A percentile compares a stretch with the other conserved stretches of the same genome.
Evolutionary conservation across 2,797 vertebrate genomes (phyloP).

Genomic region (Thripadectes ignobilis): DNA sequence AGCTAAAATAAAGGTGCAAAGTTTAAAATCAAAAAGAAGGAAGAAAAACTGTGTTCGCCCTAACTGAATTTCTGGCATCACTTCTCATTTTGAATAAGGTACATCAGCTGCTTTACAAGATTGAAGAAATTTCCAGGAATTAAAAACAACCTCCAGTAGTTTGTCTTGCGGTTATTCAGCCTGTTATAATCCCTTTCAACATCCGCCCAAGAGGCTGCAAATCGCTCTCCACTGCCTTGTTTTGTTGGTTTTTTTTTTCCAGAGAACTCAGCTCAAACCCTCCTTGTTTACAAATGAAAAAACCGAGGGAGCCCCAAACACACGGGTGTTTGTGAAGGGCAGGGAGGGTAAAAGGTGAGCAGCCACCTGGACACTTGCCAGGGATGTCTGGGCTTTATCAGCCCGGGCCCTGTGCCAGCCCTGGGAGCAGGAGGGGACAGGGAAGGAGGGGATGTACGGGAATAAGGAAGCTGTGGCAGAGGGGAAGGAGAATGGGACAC

Average conservation of each 20-base stretch:
- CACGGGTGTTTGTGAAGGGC: background rate
- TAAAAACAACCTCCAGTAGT: background rate
- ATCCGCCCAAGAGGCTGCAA: background rate
- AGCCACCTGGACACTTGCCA: background rate
- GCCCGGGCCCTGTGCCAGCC: background rate
- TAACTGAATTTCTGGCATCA: background rate
- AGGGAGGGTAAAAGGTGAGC: background rate
- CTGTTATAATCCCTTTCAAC: background rate
- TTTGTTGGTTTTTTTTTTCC: background rate
- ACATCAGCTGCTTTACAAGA: background rate
- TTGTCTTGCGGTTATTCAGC: background rate
- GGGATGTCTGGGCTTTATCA: background rate
- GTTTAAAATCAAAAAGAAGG: background rate
- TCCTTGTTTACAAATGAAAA: background rate
- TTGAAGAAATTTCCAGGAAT: background rate
- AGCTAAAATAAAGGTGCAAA: background rate
- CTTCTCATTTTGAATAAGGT: background rate
- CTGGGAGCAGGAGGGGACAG: background rate
- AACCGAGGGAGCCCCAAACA: background rate
- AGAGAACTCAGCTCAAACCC: background rate
- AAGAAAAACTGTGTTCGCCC: rapidly evolving
- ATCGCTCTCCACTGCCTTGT: background rate
- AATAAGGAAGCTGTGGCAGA: background rate
- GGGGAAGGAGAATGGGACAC: background rate
- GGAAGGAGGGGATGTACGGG: background rate